phyloP scores from a whole-genome alignment of 2,888 invertebrate genomes.

The Limnephilus lunatus region DNA sequence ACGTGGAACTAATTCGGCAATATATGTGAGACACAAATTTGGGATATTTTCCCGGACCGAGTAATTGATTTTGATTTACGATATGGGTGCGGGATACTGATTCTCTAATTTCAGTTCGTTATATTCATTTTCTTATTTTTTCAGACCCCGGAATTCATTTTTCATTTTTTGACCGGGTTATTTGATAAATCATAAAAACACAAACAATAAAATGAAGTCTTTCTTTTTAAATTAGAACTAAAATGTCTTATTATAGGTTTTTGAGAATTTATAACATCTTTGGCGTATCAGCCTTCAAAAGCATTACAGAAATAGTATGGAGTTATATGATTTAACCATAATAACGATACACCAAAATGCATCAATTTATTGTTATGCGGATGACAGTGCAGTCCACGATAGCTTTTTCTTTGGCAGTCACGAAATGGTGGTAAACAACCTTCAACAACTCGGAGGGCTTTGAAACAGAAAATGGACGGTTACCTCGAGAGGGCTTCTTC shows the following conservation, averaged over 20 bases:
- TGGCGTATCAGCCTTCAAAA: background rate
- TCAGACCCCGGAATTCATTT: background rate
- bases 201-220: background rate
- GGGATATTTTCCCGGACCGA: slow-evolving; percentile 5
- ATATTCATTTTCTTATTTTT: background rate
- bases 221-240: no score
- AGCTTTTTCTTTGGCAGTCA: no score
- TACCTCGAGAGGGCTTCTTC: no score
- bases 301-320: no score
- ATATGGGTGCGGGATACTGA: background rate
- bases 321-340: background rate
- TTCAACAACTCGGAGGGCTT: no score
- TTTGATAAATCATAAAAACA: background rate
- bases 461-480: no score
- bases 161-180: background rate
- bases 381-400: no score
- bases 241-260: no score
- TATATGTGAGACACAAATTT: slow-evolving; percentile 15
- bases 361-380: background rate
- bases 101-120: background rate
- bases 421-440: no score
- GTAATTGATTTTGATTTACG: slow-evolving; percentile 46
- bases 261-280: background rate
- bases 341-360: background rate
- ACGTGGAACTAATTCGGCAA: background rate